Evolutionary conservation across 2,888 invertebrate genomes (phyloP).

Genomic region (Protonemura montana): DNA sequence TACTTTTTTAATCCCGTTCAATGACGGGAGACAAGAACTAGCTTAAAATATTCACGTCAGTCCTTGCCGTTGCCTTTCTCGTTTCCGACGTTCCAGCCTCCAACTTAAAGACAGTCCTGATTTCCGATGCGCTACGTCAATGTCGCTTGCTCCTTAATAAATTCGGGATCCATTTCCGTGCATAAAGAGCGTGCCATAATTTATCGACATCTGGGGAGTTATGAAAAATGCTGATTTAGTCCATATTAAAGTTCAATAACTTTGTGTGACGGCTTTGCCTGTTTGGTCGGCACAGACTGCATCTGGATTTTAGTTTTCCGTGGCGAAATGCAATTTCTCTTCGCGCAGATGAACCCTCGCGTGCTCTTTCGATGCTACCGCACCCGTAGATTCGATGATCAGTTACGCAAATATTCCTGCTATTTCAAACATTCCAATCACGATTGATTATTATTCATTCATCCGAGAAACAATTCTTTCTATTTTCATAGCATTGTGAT

Average conservation of each 20-base stretch:
- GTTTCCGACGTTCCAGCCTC: not conserved
- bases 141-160: conserved; percentile 7
- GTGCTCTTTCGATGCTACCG: not conserved
- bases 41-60: not conserved
- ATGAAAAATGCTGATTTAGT: conserved; percentile 12
- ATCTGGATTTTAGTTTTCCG: not conserved
- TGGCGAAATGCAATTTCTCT: not conserved
- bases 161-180: not conserved
- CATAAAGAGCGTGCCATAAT: conserved; percentile 12
- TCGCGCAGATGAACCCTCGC: not conserved
- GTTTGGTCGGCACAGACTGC: not conserved
- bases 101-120: not conserved
- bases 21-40: not conserved
- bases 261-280: not conserved
- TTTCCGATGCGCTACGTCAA: not conserved
- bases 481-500: conserved; percentile 2
- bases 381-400: not conserved
- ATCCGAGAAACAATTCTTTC: not conserved
- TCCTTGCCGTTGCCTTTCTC: not conserved
- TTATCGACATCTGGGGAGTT: not conserved
- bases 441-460: conserved; percentile 12
- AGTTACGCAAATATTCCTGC: not conserved
- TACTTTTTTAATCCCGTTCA: not conserved
- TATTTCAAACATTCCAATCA: not conserved
- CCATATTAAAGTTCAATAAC: conserved; percentile 7